phyloP scores from a whole-genome alignment of 2,797 vertebrate genomes.

The Muscicapa comitata region DNA sequence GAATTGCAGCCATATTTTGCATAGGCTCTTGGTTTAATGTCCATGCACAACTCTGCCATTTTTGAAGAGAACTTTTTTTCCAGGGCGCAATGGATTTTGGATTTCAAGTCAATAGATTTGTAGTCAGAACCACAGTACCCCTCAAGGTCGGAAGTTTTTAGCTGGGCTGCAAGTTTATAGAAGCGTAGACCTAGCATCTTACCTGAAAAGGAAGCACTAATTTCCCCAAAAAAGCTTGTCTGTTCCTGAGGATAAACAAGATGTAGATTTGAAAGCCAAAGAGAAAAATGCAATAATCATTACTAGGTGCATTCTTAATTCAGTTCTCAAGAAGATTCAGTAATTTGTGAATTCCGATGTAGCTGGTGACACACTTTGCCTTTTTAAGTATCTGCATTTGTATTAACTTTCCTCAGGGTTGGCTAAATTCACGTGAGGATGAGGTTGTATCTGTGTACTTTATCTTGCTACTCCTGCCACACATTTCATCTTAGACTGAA shows the following conservation, averaged over 20 bases:
- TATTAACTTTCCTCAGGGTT: not conserved
- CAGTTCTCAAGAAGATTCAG: not conserved
- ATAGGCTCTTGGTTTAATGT: not conserved
- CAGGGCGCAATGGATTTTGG: not conserved
- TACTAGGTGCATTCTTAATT: not conserved
- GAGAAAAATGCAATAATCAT: not conserved
- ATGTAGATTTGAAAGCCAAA: slow-evolving; percentile 20
- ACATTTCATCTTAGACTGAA: not conserved
- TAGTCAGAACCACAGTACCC: not conserved
- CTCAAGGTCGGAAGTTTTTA: not conserved
- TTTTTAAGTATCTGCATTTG: not conserved
- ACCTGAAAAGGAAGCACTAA: not conserved
- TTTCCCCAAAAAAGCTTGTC: not conserved
- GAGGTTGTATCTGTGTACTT: not conserved
- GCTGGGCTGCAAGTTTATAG: not conserved
- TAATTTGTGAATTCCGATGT: not conserved
- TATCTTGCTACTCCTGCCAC: not conserved
- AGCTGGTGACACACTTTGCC: not conserved
- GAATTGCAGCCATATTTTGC: not conserved
- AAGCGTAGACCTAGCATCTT: not conserved
- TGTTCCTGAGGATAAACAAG: not conserved
- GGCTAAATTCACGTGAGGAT: not conserved
- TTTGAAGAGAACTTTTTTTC: not conserved
- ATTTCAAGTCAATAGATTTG: not conserved
- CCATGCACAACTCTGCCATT: not conserved